phyloP scores from a whole-genome alignment of 2,113 vertebrate genomes.

The Leucoraja erinaceus region DNA sequence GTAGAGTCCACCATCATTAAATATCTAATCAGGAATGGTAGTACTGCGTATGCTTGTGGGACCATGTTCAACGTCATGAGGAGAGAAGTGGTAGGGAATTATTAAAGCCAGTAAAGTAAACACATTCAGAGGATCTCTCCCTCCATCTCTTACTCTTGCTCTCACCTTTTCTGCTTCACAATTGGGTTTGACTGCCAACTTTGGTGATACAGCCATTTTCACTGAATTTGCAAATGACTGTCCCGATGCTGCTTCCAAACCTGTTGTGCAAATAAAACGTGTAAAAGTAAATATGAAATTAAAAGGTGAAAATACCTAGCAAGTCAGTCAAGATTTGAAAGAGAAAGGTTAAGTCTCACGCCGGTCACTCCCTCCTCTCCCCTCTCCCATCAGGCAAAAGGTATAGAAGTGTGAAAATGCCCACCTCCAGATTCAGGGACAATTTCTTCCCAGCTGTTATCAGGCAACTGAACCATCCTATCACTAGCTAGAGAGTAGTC shows the following conservation, averaged over 20 bases:
- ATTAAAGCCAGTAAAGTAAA: not conserved
- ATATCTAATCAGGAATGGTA: not conserved
- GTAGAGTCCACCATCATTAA: not conserved
- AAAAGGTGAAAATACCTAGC: not conserved
- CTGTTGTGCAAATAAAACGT: constrained; percentile 52
- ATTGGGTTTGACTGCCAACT: constrained; percentile 59
- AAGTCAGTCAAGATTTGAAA: not conserved
- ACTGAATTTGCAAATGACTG: constrained; percentile 63
- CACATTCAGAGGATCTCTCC: not conserved
- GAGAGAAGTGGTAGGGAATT: not conserved
- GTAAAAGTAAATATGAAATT: not conserved
- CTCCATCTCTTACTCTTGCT: not conserved
- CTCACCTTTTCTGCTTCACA: constrained; percentile 62
- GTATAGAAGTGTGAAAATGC: too few species aligned
- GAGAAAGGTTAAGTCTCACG: not conserved
- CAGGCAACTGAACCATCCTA: too few species aligned
- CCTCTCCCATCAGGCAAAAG: too few species aligned
- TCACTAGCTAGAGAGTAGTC: too few species aligned
- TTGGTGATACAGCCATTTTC: constrained; percentile 62
- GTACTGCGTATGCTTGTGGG: not conserved
- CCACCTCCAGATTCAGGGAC: too few species aligned
- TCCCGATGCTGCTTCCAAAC: constrained; percentile 56
- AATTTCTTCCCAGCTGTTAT: too few species aligned
- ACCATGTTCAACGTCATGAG: not conserved
- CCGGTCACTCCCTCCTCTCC: too few species aligned